Percentiles rank a stretch among this genome's conserved stretches.
These are phyloP conservation scores for Tenodera sinensis DNA, from an alignment of 2,888 invertebrate species.

Conservation along the genomic window DNA sequence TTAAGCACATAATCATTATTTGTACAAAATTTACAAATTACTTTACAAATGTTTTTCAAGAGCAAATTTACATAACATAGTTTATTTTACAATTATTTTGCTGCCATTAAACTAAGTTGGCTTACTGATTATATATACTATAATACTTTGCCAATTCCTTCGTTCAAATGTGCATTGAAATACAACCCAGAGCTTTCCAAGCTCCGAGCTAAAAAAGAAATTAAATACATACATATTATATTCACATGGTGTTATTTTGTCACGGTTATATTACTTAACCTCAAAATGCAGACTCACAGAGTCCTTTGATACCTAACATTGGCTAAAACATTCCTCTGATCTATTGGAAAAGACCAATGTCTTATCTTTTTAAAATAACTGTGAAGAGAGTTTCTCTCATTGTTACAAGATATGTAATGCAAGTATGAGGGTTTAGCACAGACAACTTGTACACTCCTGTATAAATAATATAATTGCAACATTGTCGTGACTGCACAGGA, in stretches of 20 bases:
- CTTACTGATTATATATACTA: neutral
- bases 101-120: neutral
- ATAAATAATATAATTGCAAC: too few species aligned
- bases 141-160: neutral
- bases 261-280: too few species aligned
- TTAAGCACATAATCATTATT: neutral
- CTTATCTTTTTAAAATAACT: neutral
- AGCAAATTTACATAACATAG: neutral
- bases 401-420: neutral
- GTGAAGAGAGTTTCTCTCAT: neutral
- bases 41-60: neutral
- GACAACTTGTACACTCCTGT: too few species aligned
- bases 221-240: neutral
- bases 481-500: too few species aligned
- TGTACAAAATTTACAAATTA: neutral
- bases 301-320: neutral
- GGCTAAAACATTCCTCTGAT: neutral
- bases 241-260: neutral
- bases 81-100: neutral
- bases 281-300: too few species aligned
- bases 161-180: neutral
- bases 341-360: neutral
- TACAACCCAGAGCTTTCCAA: neutral
- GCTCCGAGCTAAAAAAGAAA: neutral
- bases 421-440: too few species aligned